Base-by-base conservation (phyloP, 1,140 invertebrate genomes). In the Conus ventricosus region DNA sequence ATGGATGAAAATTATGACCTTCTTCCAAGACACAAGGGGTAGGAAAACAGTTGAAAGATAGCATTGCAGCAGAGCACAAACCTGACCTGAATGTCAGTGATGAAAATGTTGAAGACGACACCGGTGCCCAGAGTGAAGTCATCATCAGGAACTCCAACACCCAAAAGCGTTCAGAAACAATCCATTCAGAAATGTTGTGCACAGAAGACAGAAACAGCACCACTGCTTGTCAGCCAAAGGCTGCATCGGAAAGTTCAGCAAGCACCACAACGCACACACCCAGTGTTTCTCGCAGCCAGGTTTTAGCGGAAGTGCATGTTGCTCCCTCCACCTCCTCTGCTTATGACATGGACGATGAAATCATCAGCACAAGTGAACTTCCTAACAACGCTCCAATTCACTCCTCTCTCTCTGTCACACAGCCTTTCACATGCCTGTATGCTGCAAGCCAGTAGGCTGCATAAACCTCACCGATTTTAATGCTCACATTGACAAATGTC, bases 401-500 rank as follows among this genome's bases (percentile, higher is more conserved):
- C n/a, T n/a, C 78, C 20, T 78, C 51, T 17, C 17, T 25, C 23
- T 83, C 71, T 39, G 55, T 55, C 20, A n/a, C 20, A 60, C 71
- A 84, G 39, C 82, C 51, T 10, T 88, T 88, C 78, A 55, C 63
- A 7, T 93, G 92, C 87, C 92, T 27, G 92, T 93, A 0, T 93
- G 92, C 89, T 63, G 83, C 39, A 85, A 90, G 83, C 82, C 83
- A 11, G 54, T 91, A 13, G 75, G 83, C 27, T 91, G 90, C 85
- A 85, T 86, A 27, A 89, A 89, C 81, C 81, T 93, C 25, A 87
- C 82, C n/a, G 80, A 88, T 0, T 91, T 93, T 71, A 93, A 92
- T 87, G 88, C 86, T 84, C 92, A 93, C 88, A 90, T 93, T 81
- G 92, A 93, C 87, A 83, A 87, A 6, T 93, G 92, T 83, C 87